phyloP scores from a whole-genome alignment of 2,113 vertebrate genomes.

The Poicephalus gulielmi region DNA sequence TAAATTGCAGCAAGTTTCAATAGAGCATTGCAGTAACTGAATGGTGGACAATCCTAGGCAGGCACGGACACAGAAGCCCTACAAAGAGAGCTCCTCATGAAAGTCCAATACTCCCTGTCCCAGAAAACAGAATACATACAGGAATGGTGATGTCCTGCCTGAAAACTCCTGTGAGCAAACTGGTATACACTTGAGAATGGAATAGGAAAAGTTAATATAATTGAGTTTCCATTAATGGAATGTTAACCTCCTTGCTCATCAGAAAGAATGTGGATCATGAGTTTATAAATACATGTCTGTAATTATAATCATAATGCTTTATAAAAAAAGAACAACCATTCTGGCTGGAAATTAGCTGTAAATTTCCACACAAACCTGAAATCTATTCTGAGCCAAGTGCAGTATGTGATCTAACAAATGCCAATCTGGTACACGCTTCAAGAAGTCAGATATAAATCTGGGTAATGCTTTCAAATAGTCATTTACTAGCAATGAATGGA shows the following conservation, averaged over 20 bases:
- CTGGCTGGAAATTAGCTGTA: not conserved
- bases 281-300: not conserved
- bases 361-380: slow-evolving; percentile 26
- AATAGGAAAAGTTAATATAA: not conserved
- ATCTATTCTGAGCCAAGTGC: not conserved
- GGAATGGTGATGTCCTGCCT: not conserved
- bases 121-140: not conserved
- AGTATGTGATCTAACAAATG: not conserved
- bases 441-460: not conserved
- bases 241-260: not conserved
- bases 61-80: fast-evolving
- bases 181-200: not conserved
- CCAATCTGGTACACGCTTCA: not conserved
- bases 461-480: not conserved
- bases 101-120: not conserved
- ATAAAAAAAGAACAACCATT: not conserved
- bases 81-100: not conserved
- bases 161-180: not conserved
- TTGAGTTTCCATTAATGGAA: not conserved
- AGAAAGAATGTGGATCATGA: not conserved
- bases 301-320: not conserved
- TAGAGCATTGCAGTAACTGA: not conserved
- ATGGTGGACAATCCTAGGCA: not conserved
- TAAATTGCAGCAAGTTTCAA: not conserved
- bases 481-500: not conserved